Evolutionary conservation across 2,888 invertebrate species (phyloP).

Genomic region (Ornithoptera alexandrae): DNA sequence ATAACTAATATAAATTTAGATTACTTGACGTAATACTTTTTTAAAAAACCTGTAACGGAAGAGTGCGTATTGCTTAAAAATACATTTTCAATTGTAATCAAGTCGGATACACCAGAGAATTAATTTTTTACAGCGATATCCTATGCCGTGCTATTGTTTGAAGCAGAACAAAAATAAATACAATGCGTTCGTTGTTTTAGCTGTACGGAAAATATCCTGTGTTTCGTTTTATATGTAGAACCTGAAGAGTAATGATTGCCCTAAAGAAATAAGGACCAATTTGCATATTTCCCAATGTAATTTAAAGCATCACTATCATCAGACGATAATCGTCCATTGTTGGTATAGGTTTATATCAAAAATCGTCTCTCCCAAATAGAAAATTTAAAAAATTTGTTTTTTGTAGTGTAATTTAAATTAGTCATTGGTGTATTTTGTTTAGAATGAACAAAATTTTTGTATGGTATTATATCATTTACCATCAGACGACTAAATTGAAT

Average conservation of each 20-base stretch:
- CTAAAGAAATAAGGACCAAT: not conserved
- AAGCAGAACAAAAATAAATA: slow-evolving; percentile 15
- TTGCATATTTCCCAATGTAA: not conserved
- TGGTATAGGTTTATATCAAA: no score
- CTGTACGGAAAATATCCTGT: slow-evolving; percentile 7
- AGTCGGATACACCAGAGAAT: not conserved
- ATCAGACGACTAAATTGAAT: no score
- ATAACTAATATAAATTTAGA: no score
- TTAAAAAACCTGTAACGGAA: no score
- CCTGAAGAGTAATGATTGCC: not conserved
- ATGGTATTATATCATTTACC: no score
- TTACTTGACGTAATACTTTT: no score
- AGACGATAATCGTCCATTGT: no score
- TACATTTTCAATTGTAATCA: not conserved
- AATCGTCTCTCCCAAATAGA: no score
- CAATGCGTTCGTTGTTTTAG: slow-evolving; percentile 7
- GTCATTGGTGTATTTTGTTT: not conserved
- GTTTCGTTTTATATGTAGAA: not conserved
- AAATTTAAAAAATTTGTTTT: not conserved
- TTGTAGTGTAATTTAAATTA: not conserved
- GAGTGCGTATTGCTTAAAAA: not conserved
- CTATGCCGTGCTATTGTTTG: slow-evolving; percentile 18
- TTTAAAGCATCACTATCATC: not conserved
- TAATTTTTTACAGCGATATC: slow-evolving; percentile 6
- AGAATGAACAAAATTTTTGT: no score